Evolutionary conservation across 2,113 vertebrate species (phyloP).

Genomic region (Tinamus guttatus): DNA sequence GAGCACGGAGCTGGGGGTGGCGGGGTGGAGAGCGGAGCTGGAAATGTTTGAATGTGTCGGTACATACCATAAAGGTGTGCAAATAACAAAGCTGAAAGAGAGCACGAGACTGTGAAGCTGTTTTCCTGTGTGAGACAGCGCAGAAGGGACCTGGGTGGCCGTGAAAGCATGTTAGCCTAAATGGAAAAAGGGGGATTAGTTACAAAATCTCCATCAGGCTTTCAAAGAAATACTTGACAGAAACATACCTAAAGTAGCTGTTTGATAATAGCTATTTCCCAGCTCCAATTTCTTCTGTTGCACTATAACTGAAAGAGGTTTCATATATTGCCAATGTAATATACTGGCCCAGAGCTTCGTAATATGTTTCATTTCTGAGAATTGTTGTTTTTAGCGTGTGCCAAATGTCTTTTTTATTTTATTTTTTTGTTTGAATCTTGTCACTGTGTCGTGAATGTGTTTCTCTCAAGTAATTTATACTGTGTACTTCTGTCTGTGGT

Average conservation of each 20-base stretch:
- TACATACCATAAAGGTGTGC: not conserved
- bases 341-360: slow-evolving; percentile 12
- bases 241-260: not conserved
- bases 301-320: slow-evolving; percentile 18
- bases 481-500: slow-evolving; percentile 33
- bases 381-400: slow-evolving; percentile 59
- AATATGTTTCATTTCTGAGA: slow-evolving; percentile 6
- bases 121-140: not conserved
- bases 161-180: not conserved
- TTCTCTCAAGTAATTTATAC: slow-evolving; percentile 49
- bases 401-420: slow-evolving; percentile 38
- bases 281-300: slow-evolving; percentile 49
- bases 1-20: not conserved
- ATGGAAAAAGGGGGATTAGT: not conserved
- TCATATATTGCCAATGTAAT: slow-evolving; percentile 41
- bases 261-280: slow-evolving; percentile 29
- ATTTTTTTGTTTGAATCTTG: slow-evolving; percentile 28
- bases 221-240: slow-evolving; percentile 43
- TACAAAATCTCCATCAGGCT: not conserved
- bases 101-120: not conserved
- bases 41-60: not conserved
- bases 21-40: not conserved
- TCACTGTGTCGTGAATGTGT: slow-evolving; percentile 40
- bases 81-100: slow-evolving; percentile 47
- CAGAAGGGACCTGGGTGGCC: not conserved